Conservation (phyloP, 2,113 vertebrate genomes). For the Donacobius atricapilla region DNA sequence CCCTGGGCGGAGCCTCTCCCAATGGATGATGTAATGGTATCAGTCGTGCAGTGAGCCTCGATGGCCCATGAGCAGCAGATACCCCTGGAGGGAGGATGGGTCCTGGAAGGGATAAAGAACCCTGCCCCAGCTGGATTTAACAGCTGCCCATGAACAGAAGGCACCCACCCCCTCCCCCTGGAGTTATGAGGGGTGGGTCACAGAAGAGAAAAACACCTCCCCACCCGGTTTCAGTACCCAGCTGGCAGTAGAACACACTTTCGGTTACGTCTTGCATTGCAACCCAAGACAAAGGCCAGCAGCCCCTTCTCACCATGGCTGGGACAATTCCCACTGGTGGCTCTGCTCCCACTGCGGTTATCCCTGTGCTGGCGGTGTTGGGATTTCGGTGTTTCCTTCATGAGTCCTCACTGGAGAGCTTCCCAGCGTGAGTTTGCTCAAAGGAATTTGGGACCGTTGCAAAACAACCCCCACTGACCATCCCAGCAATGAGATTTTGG, state of each 20-base stretch:
- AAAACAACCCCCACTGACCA: background rate
- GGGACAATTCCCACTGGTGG: rapidly evolving
- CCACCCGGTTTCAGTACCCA: background rate
- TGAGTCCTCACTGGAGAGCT: background rate
- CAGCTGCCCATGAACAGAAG: no score
- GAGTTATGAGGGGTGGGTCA: background rate
- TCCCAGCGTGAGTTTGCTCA: background rate
- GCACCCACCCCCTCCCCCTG: no score
- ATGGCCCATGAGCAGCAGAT: no score
- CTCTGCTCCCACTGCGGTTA: background rate
- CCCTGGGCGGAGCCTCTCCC: no score
- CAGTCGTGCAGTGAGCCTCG: no score
- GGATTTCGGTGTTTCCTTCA: background rate
- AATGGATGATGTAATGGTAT: no score
- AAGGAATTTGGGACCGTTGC: background rate
- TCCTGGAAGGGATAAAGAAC: background rate
- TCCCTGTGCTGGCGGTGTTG: rapidly evolving
- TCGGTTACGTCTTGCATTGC: background rate
- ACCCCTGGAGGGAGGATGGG: no score
- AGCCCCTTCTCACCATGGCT: rapidly evolving
- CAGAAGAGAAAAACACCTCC: background rate
- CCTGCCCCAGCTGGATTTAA: no score
- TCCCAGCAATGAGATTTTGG: background rate
- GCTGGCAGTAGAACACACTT: background rate
- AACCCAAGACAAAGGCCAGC: background rate